Evolutionary conservation across 2,888 invertebrate species (phyloP).

Genomic region (Invenusta paracnida): DNA sequence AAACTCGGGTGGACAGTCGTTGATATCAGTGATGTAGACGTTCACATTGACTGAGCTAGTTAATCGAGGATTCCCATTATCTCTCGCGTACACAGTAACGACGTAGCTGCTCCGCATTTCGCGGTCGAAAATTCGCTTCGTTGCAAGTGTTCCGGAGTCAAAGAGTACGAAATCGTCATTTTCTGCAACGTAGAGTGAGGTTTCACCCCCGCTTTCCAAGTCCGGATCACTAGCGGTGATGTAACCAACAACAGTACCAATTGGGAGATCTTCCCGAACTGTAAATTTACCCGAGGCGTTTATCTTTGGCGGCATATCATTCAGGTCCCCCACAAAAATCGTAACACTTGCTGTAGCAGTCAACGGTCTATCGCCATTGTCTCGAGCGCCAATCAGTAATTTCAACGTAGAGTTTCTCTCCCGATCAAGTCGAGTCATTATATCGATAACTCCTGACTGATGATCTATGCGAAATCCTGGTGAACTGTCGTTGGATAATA

Average conservation of each 20-base stretch:
- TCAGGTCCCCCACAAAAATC: background rate
- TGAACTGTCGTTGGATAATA: background rate
- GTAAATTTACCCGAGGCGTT: background rate
- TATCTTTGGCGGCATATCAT: background rate
- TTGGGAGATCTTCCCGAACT: background rate
- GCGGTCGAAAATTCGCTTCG: conserved; percentile 19
- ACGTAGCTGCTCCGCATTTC: no score
- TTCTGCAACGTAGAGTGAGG: background rate
- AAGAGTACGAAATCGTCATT: background rate
- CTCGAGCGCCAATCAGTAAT: background rate
- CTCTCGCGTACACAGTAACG: background rate
- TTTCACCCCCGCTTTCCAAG: background rate
- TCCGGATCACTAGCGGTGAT: background rate
- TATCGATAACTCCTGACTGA: background rate
- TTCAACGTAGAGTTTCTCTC: background rate
- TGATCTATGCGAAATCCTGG: background rate
- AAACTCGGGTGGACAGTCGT: background rate
- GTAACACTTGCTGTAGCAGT: background rate
- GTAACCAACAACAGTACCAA: background rate
- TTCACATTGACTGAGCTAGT: background rate
- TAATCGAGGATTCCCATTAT: background rate
- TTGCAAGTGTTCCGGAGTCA: background rate
- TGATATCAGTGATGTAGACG: background rate
- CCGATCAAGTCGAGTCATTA: background rate
- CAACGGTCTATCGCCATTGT: background rate